phyloP scores from a whole-genome alignment of 2,888 invertebrate genomes.

The Caenorhabditis afra region DNA sequence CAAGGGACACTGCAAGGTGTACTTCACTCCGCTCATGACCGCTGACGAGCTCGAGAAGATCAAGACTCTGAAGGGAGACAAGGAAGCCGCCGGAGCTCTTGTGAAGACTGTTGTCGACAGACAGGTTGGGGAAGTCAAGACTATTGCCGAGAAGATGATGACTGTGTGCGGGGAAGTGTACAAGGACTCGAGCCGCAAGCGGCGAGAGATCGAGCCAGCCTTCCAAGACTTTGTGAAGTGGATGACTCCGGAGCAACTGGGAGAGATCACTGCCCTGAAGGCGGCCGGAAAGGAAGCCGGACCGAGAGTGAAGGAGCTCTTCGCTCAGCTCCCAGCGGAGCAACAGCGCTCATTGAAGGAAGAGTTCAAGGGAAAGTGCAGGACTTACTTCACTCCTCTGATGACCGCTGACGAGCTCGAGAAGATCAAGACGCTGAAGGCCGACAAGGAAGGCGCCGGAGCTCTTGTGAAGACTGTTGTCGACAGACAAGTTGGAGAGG shows the following conservation, averaged over 20 bases:
- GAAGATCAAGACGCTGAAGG: conserved; percentile 16
- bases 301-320: conserved; percentile 7
- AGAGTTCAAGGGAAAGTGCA: conserved; percentile 45
- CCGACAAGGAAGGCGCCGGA: conserved; percentile 17
- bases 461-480: conserved; percentile 33
- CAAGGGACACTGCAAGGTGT: conserved; percentile 42
- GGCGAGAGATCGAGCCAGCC: conserved; percentile 39
- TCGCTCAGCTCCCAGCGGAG: conserved; percentile 18
- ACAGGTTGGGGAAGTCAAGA: conserved; percentile 43
- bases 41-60: conserved; percentile 53
- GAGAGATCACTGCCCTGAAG: conserved; percentile 27
- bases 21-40: conserved; percentile 42
- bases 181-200: conserved; percentile 37
- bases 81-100: conserved; percentile 44
- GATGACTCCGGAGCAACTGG: conserved; percentile 55
- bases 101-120: conserved; percentile 30
- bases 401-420: conserved; percentile 14
- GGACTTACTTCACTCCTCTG: conserved; percentile 3
- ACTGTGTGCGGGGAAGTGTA: conserved; percentile 25
- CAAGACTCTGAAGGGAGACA: conserved; percentile 48
- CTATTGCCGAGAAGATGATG: conserved; percentile 41
- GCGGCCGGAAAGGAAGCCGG: conserved; percentile 30
- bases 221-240: conserved; percentile 44
- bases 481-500: conserved; percentile 35
- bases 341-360: conserved; percentile 22